These are phyloP conservation scores for Arizona elegans DNA, from an alignment of 2,113 vertebrate genomes.

Conservation along the genomic window DNA sequence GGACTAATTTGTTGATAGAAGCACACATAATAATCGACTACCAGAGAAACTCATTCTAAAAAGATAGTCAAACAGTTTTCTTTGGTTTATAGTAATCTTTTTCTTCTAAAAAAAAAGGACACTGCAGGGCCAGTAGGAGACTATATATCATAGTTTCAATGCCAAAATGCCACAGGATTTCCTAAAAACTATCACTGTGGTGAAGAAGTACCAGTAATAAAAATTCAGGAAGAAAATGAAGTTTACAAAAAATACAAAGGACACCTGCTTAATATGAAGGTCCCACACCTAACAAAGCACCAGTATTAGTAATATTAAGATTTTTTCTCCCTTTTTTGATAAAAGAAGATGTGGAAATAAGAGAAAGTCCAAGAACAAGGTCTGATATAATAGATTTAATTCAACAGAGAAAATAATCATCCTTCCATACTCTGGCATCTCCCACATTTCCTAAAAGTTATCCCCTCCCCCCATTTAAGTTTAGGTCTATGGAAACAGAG, in stretches of 20 bases:
- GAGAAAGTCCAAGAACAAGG: background rate
- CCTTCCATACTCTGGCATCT: background rate
- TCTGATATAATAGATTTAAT: conserved; percentile 14
- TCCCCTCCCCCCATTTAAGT: background rate
- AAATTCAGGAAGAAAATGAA: conserved; percentile 18
- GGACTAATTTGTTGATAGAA: background rate
- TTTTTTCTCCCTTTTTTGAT: background rate
- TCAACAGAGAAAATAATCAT: background rate
- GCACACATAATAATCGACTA: background rate
- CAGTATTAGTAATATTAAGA: conserved; percentile 48
- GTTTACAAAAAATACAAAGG: conserved; percentile 48
- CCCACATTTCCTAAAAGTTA: background rate
- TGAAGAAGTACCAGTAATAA: background rate
- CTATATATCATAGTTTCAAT: background rate
- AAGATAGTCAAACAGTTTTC: background rate
- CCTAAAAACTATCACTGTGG: background rate
- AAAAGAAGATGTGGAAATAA: background rate
- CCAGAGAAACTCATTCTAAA: background rate
- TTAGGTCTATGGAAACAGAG: background rate
- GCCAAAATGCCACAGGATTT: background rate
- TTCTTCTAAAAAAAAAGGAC: background rate
- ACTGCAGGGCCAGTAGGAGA: background rate
- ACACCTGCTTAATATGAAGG: conserved; percentile 21
- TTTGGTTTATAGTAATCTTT: background rate
- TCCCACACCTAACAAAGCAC: conserved; percentile 65